Evolutionary conservation across 2,113 vertebrate species (phyloP).

Genomic region (Hippopotamus amphibius): DNA sequence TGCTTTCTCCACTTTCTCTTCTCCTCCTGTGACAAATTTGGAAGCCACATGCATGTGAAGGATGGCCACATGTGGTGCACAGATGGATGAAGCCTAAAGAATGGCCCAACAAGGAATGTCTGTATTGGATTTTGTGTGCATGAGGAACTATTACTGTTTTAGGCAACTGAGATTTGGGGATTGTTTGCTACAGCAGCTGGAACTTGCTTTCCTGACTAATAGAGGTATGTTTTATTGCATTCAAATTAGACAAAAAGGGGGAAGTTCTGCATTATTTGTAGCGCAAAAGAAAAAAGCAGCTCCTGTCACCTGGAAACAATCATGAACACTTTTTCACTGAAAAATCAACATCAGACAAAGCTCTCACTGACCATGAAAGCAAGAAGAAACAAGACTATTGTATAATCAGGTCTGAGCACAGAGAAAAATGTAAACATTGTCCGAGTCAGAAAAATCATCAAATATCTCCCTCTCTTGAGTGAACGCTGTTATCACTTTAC

Average conservation of each 20-base stretch:
- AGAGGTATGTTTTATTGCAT: not conserved
- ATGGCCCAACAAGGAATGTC: not conserved
- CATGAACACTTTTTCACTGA: not conserved
- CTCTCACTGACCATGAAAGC: not conserved
- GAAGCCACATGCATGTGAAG: not conserved
- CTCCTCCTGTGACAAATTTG: not conserved
- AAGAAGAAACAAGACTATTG: not conserved
- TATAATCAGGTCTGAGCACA: not conserved
- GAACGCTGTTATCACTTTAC: not conserved
- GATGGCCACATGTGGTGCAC: not conserved
- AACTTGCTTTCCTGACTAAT: constrained; percentile 15
- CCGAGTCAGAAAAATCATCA: not conserved
- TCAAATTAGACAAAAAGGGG: not conserved
- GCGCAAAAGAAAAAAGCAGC: not conserved
- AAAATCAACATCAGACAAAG: not conserved
- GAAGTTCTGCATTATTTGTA: not conserved
- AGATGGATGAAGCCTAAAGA: not conserved
- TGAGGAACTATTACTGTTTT: not conserved
- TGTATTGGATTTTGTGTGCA: not conserved
- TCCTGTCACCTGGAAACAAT: not conserved
- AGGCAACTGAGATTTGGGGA: not conserved
- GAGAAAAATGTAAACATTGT: not conserved
- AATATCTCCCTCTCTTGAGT: not conserved
- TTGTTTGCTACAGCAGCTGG: not conserved
- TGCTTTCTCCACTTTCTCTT: not conserved